Evolutionary conservation across 2,113 vertebrate species (phyloP).

Genomic region (Clarias gariepinus): DNA sequence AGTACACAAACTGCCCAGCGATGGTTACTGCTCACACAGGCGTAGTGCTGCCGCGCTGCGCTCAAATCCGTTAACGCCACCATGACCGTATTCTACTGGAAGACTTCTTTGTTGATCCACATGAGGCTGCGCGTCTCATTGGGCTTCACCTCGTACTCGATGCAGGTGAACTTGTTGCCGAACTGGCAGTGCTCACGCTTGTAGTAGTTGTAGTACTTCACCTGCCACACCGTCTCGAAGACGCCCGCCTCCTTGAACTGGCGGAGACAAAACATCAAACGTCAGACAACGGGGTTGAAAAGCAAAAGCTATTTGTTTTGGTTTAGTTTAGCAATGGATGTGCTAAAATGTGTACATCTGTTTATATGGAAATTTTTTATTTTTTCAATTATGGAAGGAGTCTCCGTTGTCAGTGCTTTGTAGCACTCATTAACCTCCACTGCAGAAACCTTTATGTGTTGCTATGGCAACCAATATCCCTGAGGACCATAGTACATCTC

Average conservation of each 20-base stretch:
- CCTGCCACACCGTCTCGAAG: conserved; percentile 97
- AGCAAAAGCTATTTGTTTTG: neutral
- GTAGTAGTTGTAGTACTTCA: conserved; percentile 98
- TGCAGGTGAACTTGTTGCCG: conserved; percentile 90
- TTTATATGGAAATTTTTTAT: neutral
- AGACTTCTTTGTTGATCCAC: conserved; percentile 99
- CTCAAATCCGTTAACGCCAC: neutral
- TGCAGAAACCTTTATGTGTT: neutral
- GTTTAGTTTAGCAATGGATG: too few species aligned
- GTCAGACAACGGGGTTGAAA: neutral
- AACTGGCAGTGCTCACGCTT: conserved; percentile 96
- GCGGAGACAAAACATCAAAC: neutral
- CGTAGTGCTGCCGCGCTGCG: conserved; percentile 18
- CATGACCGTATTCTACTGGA: conserved; percentile 76
- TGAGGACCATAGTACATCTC: neutral
- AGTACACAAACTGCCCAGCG: conserved; percentile 32
- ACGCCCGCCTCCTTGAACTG: conserved; percentile 89
- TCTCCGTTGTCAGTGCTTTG: too few species aligned
- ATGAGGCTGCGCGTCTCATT: conserved; percentile 96
- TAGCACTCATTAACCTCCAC: neutral
- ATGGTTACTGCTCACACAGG: conserved; percentile 46
- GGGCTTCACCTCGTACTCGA: conserved; percentile 95
- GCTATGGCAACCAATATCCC: neutral
- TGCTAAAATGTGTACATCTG: too few species aligned
- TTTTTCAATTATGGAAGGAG: neutral